Evolutionary conservation across 1,140 invertebrate genomes (phyloP), one percentile per base, ranked within the genome.

Genomic region (Tetraneura akinire): DNA sequence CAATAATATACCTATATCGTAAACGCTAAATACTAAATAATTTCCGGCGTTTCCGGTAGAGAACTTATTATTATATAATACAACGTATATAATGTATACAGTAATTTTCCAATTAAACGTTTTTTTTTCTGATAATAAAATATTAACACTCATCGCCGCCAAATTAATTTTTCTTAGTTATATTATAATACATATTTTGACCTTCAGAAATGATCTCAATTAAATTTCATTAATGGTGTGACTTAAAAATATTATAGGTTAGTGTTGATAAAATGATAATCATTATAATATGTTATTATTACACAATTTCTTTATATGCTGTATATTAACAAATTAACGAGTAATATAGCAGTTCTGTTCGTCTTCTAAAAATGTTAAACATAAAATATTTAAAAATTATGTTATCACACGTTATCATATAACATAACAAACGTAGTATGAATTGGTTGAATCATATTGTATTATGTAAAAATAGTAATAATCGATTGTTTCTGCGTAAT

Each of bases 151-250:
- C 21, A 49, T 49, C 26, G 29, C 45, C 26, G 29, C 45, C 42
- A 51, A 71, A 71, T 71, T 71, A 71, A 71, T 51, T 68, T 47
- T 47, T 23, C 13, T 47, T 71, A 71, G 45, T 29, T 71, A 49
- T 51, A n/a, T n/a, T n/a, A n/a, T n/a, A n/a, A n/a, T n/a, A n/a
- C n/a, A n/a, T 49, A 29, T 16, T 29, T 18, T 51, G 68, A 71
- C 68, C 45, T 71, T 71, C 68, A 51, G 68, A 70, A 49, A 70
- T 49, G 66, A 71, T 51, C 68, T 71, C 68, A 51, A 71, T 71
- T n/a, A 71, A 71, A 29, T 71, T 47, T 49, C 66, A 18, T 49
- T 70, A 47, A 49, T 47, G 13, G 66, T 47, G 21, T n/a, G 66
- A 45, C 26, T 71, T 26, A 49, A 16, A n/a, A 9, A 18, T 26